phyloP scores from a whole-genome alignment of 2,797 vertebrate genomes.

The Hapalemur alaotrensis region DNA sequence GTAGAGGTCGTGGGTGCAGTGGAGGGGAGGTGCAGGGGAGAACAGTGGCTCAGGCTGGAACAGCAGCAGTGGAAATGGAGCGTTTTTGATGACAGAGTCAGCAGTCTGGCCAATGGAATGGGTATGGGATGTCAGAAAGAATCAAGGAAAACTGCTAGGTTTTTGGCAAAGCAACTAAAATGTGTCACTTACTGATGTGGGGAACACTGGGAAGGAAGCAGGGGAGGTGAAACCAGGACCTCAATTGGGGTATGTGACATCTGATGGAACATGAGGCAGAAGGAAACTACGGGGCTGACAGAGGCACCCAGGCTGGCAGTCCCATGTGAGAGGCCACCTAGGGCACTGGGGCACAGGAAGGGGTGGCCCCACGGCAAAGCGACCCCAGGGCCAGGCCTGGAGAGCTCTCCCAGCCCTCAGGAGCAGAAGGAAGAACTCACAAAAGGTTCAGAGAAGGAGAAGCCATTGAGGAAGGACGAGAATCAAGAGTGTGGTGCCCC shows the following conservation, averaged over 20 bases:
- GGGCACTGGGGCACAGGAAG: background rate
- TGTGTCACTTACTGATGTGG: background rate
- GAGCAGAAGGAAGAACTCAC: background rate
- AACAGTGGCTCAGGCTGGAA: background rate
- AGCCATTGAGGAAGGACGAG: background rate
- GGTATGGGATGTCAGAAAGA: background rate
- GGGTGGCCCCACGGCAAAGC: background rate
- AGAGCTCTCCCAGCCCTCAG: background rate
- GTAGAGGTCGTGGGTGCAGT: background rate
- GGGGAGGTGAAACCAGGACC: background rate
- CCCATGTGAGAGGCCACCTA: background rate
- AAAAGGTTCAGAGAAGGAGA: background rate
- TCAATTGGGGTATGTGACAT: background rate
- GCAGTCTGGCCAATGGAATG: background rate
- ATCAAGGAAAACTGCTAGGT: background rate
- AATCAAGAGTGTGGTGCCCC: background rate
- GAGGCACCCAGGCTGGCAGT: background rate
- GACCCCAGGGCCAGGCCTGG: background rate
- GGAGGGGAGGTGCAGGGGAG: background rate
- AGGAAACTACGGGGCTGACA: background rate
- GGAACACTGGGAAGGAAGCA: background rate
- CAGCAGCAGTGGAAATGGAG: background rate
- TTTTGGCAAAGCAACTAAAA: background rate
- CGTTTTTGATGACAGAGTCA: background rate
- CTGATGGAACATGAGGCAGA: background rate